A percentile compares a stretch with the other conserved stretches of the same genome.
phyloP scores from a whole-genome alignment of 2,797 vertebrate genomes.

The Apodemus agrarius region DNA sequence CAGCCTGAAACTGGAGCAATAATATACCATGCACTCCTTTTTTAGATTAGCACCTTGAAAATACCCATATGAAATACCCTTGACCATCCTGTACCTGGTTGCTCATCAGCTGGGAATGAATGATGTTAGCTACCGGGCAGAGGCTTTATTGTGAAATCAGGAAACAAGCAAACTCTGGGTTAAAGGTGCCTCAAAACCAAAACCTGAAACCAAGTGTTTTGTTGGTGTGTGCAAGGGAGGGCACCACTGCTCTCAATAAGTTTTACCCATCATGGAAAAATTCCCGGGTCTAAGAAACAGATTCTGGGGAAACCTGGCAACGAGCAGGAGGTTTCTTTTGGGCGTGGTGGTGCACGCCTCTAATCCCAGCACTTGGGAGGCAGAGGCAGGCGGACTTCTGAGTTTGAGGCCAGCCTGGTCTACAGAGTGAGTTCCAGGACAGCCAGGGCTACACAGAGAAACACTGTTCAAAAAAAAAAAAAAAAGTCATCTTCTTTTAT shows the following conservation, averaged over 20 bases:
- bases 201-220: neutral
- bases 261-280: slow-evolving; percentile 13
- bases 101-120: neutral
- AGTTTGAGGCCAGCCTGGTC: too few species aligned
- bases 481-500: neutral
- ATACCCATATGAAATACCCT: neutral
- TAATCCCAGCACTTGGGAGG: too few species aligned
- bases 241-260: neutral
- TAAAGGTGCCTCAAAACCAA: neutral
- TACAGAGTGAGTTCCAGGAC: too few species aligned
- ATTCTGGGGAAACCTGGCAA: neutral
- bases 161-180: neutral
- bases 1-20: neutral
- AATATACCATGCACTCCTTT: neutral
- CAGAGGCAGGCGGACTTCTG: too few species aligned
- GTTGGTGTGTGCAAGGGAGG: neutral
- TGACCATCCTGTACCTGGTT: neutral
- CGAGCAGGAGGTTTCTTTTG: slow-evolving; percentile 3
- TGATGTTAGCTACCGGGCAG: neutral
- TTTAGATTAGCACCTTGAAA: slow-evolving; percentile 6
- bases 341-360: neutral
- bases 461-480: too few species aligned
- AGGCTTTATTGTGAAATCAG: slow-evolving; percentile 6
- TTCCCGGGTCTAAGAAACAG: neutral
- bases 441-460: too few species aligned